Conservation (phyloP, 2,888 invertebrate genomes). For the Aelia acuminata region DNA sequence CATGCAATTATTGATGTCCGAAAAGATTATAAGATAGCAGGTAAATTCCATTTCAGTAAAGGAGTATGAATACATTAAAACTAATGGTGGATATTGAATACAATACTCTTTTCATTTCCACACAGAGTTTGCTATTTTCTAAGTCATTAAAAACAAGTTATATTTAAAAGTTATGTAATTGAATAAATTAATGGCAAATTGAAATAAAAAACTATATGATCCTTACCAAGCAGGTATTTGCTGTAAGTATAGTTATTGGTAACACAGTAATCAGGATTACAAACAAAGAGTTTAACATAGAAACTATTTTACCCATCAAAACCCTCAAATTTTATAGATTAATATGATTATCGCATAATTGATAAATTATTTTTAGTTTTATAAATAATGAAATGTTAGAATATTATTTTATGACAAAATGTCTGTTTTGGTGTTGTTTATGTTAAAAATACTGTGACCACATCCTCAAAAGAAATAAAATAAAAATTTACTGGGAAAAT, state of each 20-base stretch:
- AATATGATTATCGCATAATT: not conserved
- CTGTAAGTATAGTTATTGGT: not conserved
- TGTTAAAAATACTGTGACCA: too few relatives aligned
- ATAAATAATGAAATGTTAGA: not conserved
- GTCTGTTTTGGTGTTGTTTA: not conserved
- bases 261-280: not conserved
- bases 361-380: not conserved
- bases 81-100: constrained; percentile 4
- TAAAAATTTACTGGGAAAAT: not conserved
- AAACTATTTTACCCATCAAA: not conserved
- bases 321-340: not conserved
- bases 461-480: not conserved
- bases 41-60: not conserved
- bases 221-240: not conserved
- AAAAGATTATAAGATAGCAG: too few relatives aligned
- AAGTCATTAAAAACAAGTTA: not conserved
- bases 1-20: too few relatives aligned
- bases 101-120: not conserved
- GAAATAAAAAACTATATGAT: not conserved
- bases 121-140: not conserved
- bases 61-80: not conserved
- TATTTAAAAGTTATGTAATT: not conserved
- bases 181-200: not conserved
- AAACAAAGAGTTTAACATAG: not conserved
- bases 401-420: not conserved